A percentile compares a stretch with the other conserved stretches of the same genome.
phyloP scores from a whole-genome alignment of 2,113 vertebrate genomes.

The Brachyhypopomus gauderio region DNA sequence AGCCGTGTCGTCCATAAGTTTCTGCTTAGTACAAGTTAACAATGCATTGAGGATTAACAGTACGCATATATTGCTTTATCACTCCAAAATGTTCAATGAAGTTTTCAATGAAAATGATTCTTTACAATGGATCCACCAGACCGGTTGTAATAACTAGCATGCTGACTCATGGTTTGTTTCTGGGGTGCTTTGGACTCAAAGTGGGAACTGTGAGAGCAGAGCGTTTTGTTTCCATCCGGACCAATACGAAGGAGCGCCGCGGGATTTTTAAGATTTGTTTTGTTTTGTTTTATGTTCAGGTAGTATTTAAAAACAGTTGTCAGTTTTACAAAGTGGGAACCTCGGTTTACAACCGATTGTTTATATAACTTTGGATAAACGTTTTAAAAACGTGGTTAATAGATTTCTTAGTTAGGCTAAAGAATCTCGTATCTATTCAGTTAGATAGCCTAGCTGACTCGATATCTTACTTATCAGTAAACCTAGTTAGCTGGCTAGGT shows the following conservation, averaged over 20 bases:
- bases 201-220: slow-evolving; percentile 21
- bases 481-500: no score
- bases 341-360: background rate
- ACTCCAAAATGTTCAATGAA: no score
- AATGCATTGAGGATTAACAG: no score
- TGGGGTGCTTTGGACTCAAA: background rate
- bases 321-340: background rate
- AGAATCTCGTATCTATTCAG: no score
- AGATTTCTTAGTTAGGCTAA: no score
- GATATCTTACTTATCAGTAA: no score
- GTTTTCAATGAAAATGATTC: background rate
- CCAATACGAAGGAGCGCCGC: slow-evolving; percentile 17
- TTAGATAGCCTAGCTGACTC: no score
- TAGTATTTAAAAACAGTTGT: background rate
- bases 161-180: background rate
- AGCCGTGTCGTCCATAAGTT: no score
- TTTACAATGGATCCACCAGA: no score
- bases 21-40: no score
- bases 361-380: background rate
- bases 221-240: slow-evolving; percentile 9
- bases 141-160: no score
- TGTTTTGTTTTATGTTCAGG: background rate
- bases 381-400: background rate
- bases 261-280: slow-evolving; percentile 38
- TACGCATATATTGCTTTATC: no score